These are phyloP conservation scores for Terrapene triunguis DNA, from an alignment of 2,113 vertebrate genomes.

Conservation along the genomic window DNA sequence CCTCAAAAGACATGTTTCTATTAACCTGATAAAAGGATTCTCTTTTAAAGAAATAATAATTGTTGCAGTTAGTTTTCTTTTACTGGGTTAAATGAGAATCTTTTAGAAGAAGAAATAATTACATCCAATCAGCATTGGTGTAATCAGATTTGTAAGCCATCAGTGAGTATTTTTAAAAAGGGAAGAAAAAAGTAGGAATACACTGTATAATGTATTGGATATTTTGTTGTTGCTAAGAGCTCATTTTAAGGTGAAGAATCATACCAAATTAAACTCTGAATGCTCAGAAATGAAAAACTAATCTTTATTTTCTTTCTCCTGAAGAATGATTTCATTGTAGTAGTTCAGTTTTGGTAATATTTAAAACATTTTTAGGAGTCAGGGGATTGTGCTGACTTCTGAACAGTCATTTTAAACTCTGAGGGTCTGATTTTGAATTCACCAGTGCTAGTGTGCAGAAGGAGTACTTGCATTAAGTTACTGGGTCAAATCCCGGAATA, in stretches of 20 bases:
- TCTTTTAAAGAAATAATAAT: neutral
- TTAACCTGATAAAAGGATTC: neutral
- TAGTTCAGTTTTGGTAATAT: neutral
- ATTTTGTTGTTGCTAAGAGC: neutral
- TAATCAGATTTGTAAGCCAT: neutral
- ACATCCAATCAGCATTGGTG: neutral
- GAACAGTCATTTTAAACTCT: neutral
- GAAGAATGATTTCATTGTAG: neutral
- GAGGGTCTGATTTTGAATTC: neutral
- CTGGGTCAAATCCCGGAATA: neutral
- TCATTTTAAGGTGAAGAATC: neutral
- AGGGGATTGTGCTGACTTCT: neutral
- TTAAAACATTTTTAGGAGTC: neutral
- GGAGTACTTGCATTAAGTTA: neutral
- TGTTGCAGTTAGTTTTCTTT: neutral
- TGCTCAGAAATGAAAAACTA: neutral
- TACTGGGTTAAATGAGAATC: neutral
- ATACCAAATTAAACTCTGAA: neutral
- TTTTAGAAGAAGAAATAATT: neutral
- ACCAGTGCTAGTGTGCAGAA: neutral
- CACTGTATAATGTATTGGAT: rapidly evolving
- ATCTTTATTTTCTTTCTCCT: neutral
- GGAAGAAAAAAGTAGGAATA: neutral
- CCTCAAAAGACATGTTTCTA: neutral
- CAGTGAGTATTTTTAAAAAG: neutral